phyloP scores from a whole-genome alignment of 2,888 invertebrate species.

The Salticus scenicus region DNA sequence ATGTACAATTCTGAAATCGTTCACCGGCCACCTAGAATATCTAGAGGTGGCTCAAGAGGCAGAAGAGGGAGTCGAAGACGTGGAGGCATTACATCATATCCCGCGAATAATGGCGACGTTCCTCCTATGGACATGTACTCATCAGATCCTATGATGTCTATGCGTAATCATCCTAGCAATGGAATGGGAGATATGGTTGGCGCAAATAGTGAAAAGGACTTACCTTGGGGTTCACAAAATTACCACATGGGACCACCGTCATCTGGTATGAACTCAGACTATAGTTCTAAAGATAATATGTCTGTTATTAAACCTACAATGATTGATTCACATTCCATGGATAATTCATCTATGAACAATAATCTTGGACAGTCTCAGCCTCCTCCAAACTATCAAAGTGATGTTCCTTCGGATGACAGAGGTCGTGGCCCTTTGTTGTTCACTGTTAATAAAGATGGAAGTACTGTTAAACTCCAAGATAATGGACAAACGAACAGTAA shows the following conservation, averaged over 20 bases:
- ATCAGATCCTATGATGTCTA: slow-evolving; percentile 52
- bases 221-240: slow-evolving; percentile 53
- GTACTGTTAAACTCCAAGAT: slow-evolving; percentile 57
- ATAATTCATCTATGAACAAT: slow-evolving; percentile 49
- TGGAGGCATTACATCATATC: slow-evolving; percentile 40
- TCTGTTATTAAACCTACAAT: slow-evolving; percentile 66
- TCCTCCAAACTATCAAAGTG: slow-evolving; percentile 45
- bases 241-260: slow-evolving; percentile 67
- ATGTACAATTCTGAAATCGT: slow-evolving; percentile 56
- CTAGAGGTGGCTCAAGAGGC: slow-evolving; percentile 55
- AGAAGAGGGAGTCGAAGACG: slow-evolving; percentile 57
- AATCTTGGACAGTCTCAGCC: slow-evolving; percentile 40
- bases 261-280: slow-evolving; percentile 40
- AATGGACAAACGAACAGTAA: slow-evolving; percentile 25
- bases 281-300: slow-evolving; percentile 56
- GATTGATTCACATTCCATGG: slow-evolving; percentile 61
- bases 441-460: slow-evolving; percentile 67
- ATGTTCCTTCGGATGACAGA: slow-evolving; percentile 56
- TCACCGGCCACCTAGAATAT: slow-evolving; percentile 54
- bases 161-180: slow-evolving; percentile 59
- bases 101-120: slow-evolving; percentile 46
- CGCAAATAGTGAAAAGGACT: slow-evolving; percentile 36
- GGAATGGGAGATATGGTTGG: slow-evolving; percentile 58
- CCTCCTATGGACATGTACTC: slow-evolving; percentile 65
- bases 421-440: slow-evolving; percentile 59